Evolutionary conservation across 2,797 vertebrate genomes (phyloP).

Genomic region (Dendrocincla tyrannina): DNA sequence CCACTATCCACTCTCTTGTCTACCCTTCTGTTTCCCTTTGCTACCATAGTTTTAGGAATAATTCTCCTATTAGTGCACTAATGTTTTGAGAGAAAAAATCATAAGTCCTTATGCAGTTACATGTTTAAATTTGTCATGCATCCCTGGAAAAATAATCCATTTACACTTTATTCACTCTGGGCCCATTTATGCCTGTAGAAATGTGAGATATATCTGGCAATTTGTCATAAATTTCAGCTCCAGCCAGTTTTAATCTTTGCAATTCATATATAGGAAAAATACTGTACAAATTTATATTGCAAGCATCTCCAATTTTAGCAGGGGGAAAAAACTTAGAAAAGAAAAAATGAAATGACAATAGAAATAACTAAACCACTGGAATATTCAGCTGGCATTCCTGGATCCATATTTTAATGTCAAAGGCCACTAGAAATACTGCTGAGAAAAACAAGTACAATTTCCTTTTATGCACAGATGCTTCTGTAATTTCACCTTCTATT

Average conservation of each 20-base stretch:
- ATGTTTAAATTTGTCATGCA: neutral
- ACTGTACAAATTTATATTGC: neutral
- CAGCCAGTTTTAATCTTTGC: neutral
- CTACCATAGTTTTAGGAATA: neutral
- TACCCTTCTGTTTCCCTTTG: neutral
- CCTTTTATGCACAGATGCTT: neutral
- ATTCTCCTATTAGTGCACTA: neutral
- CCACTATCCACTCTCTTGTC: neutral
- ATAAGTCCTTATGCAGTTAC: neutral
- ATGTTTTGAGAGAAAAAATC: neutral
- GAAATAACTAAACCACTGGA: neutral
- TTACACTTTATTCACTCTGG: neutral
- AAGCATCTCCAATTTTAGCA: neutral
- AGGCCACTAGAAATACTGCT: neutral
- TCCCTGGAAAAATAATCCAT: constrained; percentile 9
- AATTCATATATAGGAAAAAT: neutral
- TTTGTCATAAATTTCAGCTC: neutral
- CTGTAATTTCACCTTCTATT: neutral
- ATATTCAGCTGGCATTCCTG: neutral
- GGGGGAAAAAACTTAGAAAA: neutral
- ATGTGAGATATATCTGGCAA: neutral
- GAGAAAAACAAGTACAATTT: neutral
- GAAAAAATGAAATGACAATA: neutral
- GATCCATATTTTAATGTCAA: neutral
- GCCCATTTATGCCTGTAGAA: neutral